Base-by-base conservation (phyloP, 2,888 invertebrate genomes). In the Epiblema foenella region DNA sequence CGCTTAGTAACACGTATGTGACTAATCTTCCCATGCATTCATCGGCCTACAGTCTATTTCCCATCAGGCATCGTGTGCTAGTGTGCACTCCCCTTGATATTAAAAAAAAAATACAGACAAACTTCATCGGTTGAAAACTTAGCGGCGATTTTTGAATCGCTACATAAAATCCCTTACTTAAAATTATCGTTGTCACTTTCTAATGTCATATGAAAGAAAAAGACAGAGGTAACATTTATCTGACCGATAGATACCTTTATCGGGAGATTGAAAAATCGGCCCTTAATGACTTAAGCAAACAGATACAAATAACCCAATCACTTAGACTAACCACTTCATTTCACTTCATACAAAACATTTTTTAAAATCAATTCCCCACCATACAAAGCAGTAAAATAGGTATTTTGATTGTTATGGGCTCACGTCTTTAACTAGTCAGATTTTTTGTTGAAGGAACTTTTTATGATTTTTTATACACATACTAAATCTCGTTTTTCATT, bases 331-430 rank as follows among this genome's bases (percentile, higher is more conserved):
- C 65, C 64, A 65, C 69, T 69, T 65, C 58, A 42, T 33, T 64
- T 51, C 33, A 52, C 42, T 11, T 9, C 49, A 20, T 18, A 54
- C 60, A 18, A 49, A 33, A 56, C 49, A 37, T 20, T 39, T 18
- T 51, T 15, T 59, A 69, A 70, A 70, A 70, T 70, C 70, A 70
- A 70, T 70, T 65, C 20, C 18, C n/a, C 57, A 3, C n/a, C 52
- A 2, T 33, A 70, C 59, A 70, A 69, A 59, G 51, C 42, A 33
- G 20, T 60, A 46, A 29, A 69, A 64, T 68, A 68, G 56, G 63
- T 69, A 64, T 69, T 64, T 57, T 62, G 54, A 64, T 56, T 57
- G 54, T 70, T 70, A 60, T 37, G 46, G 52, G 29, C 69, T 46
- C 59, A 59, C 59, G 69, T 64, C 63, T 63, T 64, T 64, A 42